Base-by-base conservation (phyloP, 2,888 invertebrate genomes). In the Sicus ferrugineus region DNA sequence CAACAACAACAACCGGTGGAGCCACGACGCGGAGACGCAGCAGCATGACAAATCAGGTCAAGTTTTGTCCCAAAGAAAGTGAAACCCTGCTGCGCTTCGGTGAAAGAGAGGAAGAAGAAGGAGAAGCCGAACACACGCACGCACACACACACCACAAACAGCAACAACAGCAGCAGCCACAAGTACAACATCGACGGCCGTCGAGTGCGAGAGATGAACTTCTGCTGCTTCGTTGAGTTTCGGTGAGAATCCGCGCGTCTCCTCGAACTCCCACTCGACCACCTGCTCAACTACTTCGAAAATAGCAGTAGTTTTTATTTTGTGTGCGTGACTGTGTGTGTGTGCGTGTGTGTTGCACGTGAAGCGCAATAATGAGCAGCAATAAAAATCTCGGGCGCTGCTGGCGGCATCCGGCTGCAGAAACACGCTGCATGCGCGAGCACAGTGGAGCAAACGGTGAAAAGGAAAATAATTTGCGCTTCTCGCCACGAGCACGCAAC, bases 11-110 rank as follows among this genome's bases (percentile, higher is more conserved):
- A 56, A 38, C 2, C 3, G 48, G 16, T 50, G 9, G 23, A 30
- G n/a, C 16, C 9, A 30, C 14, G n/a, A 26, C 28, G 23, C 21
- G 52, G 7, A 7, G 30, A n/a, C 19, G 30, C 30, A 6, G 50
- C 14, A 34, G 52, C 52, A 28, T 59, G 34, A 31, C 59, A 28
- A 64, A 67, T 56, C 42, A 46, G 66, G 66, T 67, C 58, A 67
- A 42, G 58, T 67, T 58, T 46, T 67, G 66, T 67, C 46, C 66
- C 66, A 58, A 67, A 67, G 66, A 67, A 67, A 67, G 66, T 67
- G 66, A 67, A 67, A 67, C 46, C 30, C 66, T 38, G 46, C 58
- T 21, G 50, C 1, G 23, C 59, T 11, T 3, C 64, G n/a, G 31
- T 38, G n/a, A 21, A 30, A 2, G 54, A 23, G 31, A 26, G n/a